Evolutionary conservation across 2,797 vertebrate species (phyloP).

Genomic region (Decapterus maruadsi): DNA sequence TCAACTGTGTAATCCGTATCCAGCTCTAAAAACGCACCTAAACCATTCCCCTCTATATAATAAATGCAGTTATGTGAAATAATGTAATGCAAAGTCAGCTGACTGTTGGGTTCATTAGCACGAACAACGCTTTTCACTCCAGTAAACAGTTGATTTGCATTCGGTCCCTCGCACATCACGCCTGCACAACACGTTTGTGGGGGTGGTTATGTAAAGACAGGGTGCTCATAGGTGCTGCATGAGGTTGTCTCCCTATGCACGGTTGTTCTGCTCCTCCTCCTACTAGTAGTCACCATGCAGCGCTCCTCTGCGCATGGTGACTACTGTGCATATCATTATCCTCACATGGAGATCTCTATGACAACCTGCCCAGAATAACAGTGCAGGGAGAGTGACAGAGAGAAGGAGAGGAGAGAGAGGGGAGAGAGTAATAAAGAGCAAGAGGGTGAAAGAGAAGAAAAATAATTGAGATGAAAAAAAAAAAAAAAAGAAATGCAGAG

Average conservation of each 20-base stretch:
- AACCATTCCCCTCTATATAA: background rate
- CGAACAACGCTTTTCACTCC: conserved; percentile 58
- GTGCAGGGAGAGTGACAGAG: conserved; percentile 74
- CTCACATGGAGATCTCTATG: conserved; percentile 87
- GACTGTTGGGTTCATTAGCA: conserved; percentile 59
- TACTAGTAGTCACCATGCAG: conserved; percentile 60
- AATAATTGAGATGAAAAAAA: conserved; percentile 29
- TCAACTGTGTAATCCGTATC: background rate
- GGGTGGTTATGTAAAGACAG: conserved; percentile 74
- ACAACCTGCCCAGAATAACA: conserved; percentile 86
- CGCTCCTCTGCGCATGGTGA: conserved; percentile 59
- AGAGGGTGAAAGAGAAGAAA: conserved; percentile 65
- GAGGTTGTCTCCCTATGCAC: conserved; percentile 73
- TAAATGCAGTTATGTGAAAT: conserved; percentile 13
- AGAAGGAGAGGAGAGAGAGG: conserved; percentile 63
- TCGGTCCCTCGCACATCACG: conserved; percentile 68
- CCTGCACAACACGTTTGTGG: conserved; percentile 75
- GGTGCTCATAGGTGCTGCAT: conserved; percentile 67
- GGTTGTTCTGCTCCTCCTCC: conserved; percentile 72
- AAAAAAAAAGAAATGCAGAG: conserved; percentile 27
- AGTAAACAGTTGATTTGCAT: conserved; percentile 73
- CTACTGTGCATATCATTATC: conserved; percentile 84
- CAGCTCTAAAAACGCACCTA: background rate
- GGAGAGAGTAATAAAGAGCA: conserved; percentile 63
- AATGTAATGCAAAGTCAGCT: conserved; percentile 36